These are phyloP conservation scores for Diarsia dahlii DNA, from an alignment of 2,888 invertebrate species.

Conservation along the genomic window DNA sequence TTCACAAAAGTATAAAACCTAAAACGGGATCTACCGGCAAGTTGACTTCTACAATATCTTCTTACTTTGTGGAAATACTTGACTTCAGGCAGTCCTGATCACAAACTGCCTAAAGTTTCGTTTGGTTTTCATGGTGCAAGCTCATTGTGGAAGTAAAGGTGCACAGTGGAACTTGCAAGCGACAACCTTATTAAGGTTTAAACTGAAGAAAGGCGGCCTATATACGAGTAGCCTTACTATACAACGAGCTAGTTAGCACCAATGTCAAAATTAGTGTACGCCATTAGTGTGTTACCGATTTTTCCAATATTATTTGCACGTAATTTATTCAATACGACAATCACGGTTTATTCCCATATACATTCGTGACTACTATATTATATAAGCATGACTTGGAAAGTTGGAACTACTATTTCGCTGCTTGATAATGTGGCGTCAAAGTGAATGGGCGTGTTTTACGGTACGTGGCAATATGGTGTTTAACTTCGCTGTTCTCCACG, in stretches of 20 bases:
- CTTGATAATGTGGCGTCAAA: neutral
- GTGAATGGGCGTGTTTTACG: neutral
- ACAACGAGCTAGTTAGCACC: neutral
- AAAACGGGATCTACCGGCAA: neutral
- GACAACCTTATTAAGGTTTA: neutral
- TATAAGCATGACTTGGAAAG: neutral
- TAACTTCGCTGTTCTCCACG: neutral
- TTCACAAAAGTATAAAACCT: neutral
- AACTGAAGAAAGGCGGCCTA: no score
- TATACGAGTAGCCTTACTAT: neutral
- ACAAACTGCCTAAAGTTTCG: neutral
- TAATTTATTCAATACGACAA: neutral
- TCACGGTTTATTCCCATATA: neutral
- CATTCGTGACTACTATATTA: neutral
- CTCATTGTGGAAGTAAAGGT: neutral
- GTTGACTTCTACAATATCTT: neutral
- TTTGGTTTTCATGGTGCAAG: neutral
- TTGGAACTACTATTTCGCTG: neutral
- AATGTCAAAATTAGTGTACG: neutral
- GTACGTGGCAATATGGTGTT: neutral
- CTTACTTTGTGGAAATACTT: neutral
- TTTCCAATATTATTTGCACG: neutral
- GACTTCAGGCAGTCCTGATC: neutral
- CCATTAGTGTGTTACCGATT: neutral
- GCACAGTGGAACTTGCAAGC: neutral